These are phyloP conservation scores for Oophaga sylvatica DNA, from an alignment of 2,797 vertebrate species.

Conservation along the genomic window DNA sequence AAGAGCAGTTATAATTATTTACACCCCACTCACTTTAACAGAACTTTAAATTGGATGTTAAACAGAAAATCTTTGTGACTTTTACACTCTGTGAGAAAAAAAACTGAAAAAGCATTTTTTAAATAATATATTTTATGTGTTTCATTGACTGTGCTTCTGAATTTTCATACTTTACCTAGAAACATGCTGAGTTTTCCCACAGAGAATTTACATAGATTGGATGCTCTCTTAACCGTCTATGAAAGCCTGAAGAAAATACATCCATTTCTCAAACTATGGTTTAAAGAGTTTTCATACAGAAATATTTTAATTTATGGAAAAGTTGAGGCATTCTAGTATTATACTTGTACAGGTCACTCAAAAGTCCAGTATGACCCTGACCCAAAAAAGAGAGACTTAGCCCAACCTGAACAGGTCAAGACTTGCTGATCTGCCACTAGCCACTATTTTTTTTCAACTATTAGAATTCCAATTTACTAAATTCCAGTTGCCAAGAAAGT, in stretches of 20 bases:
- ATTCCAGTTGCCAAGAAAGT: background rate
- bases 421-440: background rate
- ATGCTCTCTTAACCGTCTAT: background rate
- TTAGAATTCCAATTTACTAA: background rate
- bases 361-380: background rate
- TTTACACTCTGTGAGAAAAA: background rate
- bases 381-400: background rate
- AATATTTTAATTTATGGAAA: background rate
- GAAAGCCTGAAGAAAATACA: background rate
- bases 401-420: background rate
- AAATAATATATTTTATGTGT: slow-evolving; percentile 44
- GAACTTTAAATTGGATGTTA: slow-evolving; percentile 54
- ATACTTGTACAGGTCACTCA: too few relatives aligned
- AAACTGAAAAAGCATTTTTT: slow-evolving; percentile 1
- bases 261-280: background rate
- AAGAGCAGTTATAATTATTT: slow-evolving; percentile 40
- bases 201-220: background rate
- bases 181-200: slow-evolving; percentile 6
- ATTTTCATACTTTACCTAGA: slow-evolving; percentile 20
- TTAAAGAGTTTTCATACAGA: background rate
- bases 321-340: background rate
- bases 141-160: slow-evolving; percentile 17
- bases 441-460: background rate
- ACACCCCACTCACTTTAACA: slow-evolving; percentile 9
- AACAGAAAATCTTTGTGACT: slow-evolving; percentile 34